Evolutionary conservation across 2,113 vertebrate genomes (phyloP).

Genomic region (Sinocyclocheilus grahami): DNA sequence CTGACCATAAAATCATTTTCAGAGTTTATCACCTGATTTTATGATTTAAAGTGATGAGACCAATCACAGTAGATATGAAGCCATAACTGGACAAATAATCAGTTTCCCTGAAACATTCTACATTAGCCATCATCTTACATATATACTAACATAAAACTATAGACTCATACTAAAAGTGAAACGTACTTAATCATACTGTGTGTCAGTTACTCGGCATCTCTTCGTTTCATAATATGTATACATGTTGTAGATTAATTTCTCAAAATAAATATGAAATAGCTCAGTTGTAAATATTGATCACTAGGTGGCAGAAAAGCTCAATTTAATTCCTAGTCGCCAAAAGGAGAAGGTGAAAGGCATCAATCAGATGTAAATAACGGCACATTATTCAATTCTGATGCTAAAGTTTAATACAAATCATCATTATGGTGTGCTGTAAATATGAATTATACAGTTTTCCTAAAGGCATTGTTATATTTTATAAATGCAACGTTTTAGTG

Average conservation of each 20-base stretch:
- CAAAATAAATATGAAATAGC: not conserved
- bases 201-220: not conserved
- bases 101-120: constrained; percentile 1
- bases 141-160: not conserved
- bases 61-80: not conserved
- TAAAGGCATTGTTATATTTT: not conserved
- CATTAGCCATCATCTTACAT: not conserved
- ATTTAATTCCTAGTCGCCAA: not conserved
- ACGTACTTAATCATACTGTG: not conserved
- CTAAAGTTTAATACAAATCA: not conserved
- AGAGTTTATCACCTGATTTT: not conserved
- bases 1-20: not conserved
- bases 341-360: not conserved
- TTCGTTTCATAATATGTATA: not conserved
- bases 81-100: not conserved
- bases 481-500: not conserved
- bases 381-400: not conserved
- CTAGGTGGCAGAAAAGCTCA: constrained; percentile 59
- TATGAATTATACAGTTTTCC: not conserved
- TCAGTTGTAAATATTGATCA: constrained; percentile 40
- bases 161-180: not conserved
- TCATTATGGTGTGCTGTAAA: not conserved
- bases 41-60: not conserved
- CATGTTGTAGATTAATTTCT: not conserved
- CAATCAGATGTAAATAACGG: not conserved